Evolutionary conservation across 1,140 invertebrate species (phyloP).

Genomic region (Hirudo medicinalis): DNA sequence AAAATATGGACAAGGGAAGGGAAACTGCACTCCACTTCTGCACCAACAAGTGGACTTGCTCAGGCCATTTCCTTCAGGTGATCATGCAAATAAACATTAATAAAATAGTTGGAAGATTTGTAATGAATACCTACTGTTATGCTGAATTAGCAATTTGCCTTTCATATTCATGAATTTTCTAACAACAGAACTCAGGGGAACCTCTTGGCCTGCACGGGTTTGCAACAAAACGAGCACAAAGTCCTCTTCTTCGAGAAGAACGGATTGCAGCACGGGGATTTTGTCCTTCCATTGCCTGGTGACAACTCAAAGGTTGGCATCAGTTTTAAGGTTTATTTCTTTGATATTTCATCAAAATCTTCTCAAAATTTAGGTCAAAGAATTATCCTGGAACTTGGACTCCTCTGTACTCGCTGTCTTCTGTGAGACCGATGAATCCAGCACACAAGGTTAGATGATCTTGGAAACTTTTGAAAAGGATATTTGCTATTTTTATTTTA

Average conservation of each 20-base stretch:
- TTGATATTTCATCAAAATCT: slow-evolving; percentile 1
- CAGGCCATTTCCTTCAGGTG: slow-evolving; percentile 41
- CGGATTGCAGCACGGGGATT: slow-evolving; percentile 71
- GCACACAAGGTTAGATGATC: neutral
- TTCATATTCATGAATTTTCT: neutral
- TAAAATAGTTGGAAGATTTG: neutral
- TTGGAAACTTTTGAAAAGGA: neutral
- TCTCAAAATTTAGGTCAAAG: slow-evolving; percentile 45
- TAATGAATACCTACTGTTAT: neutral
- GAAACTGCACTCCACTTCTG: slow-evolving; percentile 35
- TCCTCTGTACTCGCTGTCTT: slow-evolving; percentile 59
- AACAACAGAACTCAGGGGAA: slow-evolving; percentile 9
- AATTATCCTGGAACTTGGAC: slow-evolving; percentile 62
- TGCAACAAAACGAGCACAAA: slow-evolving; percentile 46
- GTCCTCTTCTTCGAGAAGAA: slow-evolving; percentile 81
- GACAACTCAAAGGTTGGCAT: neutral
- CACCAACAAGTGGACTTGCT: slow-evolving; percentile 51
- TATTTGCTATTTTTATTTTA: slow-evolving; percentile 1
- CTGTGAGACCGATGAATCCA: slow-evolving; percentile 34
- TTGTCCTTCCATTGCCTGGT: slow-evolving; percentile 51
- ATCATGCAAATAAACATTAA: neutral
- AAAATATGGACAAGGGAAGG: slow-evolving; percentile 38
- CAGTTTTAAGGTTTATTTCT: slow-evolving; percentile 24
- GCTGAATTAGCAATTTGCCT: neutral
- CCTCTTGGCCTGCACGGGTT: slow-evolving; percentile 44